Conservation (phyloP, 1,140 invertebrate species). For the Hyposmocoma kahamanoa region DNA sequence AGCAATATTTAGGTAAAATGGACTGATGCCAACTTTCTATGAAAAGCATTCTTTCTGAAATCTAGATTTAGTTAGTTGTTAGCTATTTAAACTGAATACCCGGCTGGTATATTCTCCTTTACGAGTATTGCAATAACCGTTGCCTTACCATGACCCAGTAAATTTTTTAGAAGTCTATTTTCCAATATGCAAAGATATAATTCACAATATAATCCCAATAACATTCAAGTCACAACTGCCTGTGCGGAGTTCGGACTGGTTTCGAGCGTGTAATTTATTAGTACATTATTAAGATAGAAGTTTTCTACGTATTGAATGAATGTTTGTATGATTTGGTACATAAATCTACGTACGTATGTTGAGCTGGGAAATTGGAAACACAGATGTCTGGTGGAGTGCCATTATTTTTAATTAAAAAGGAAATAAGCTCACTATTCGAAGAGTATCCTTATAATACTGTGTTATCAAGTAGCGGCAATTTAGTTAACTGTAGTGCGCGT, state of each 20-base stretch:
- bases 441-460: background rate
- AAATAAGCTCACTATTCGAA: background rate
- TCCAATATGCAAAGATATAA: background rate
- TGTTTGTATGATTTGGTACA: no score
- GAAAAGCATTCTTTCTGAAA: conserved; percentile 21
- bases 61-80: conserved; percentile 18
- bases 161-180: background rate
- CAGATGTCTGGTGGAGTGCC: background rate
- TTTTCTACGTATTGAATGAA: no score
- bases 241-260: background rate
- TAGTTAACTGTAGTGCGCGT: conserved; percentile 2
- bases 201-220: conserved; percentile 2
- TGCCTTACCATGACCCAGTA: background rate
- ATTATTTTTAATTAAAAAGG: background rate
- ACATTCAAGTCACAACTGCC: background rate
- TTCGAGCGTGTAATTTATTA: background rate
- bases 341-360: no score
- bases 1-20: conserved; percentile 34
- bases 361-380: no score
- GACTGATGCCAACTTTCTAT: conserved; percentile 42
- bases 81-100: conserved; percentile 15
- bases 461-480: conserved; percentile 3
- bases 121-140: conserved; percentile 12
- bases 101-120: conserved; percentile 18
- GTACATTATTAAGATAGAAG: no score